Percentiles rank a stretch among this genome's conserved stretches.
Conservation (phyloP, 2,113 vertebrate species). For the Strix uralensis region DNA sequence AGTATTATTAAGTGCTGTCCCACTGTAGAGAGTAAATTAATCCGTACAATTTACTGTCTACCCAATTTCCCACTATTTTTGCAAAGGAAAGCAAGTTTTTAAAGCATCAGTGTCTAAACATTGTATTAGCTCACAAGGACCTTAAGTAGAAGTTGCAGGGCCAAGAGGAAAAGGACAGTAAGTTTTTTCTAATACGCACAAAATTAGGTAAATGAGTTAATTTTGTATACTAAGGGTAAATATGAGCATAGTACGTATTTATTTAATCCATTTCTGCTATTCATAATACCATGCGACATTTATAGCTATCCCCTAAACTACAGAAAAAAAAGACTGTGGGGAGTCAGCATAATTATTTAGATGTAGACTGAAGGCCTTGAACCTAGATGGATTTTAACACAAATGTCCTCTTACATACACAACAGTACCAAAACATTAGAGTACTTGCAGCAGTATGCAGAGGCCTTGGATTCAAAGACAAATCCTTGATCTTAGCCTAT, state of each 20-base stretch:
- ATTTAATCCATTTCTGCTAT: not conserved
- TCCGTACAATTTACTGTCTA: not conserved
- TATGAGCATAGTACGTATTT: not conserved
- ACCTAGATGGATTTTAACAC: not conserved
- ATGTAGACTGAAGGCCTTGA: not conserved
- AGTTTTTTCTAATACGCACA: not conserved
- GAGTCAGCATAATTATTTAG: not conserved
- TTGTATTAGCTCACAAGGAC: not conserved
- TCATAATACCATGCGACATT: not conserved
- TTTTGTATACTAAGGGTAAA: not conserved
- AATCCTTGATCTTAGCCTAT: not conserved
- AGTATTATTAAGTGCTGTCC: not conserved
- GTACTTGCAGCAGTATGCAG: not conserved
- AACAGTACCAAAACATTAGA: not conserved
- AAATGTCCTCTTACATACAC: not conserved
- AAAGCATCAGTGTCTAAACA: not conserved
- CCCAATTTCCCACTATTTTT: not conserved
- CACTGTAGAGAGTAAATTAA: not conserved
- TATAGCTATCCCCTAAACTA: not conserved
- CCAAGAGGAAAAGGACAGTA: not conserved
- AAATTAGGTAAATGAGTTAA: not conserved
- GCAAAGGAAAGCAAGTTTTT: not conserved
- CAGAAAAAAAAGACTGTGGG: not conserved
- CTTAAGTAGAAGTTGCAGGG: not conserved
- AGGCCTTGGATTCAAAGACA: not conserved